phyloP scores from a whole-genome alignment of 1,140 invertebrate genomes.

The Pogonomyrmex barbatus region DNA sequence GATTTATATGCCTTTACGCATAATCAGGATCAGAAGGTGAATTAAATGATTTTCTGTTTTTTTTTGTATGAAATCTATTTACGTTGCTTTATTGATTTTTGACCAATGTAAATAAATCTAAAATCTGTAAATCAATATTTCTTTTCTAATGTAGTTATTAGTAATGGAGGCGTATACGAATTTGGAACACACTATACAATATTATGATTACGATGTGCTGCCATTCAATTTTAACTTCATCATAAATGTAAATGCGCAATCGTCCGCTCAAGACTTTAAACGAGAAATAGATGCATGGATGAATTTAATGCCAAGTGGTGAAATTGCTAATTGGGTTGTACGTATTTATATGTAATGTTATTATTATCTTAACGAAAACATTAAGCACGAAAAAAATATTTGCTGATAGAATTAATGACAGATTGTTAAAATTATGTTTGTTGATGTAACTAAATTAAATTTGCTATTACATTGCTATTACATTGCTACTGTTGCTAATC shows the following conservation, averaged over 20 bases:
- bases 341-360: constrained; percentile 67
- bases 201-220: constrained; percentile 87
- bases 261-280: constrained; percentile 82
- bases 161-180: constrained; percentile 87
- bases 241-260: constrained; percentile 79
- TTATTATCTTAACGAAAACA: background rate
- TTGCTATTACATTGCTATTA: no score
- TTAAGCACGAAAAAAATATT: background rate
- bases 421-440: no score
- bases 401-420: no score
- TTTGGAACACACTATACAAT: constrained; percentile 84
- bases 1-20: constrained; percentile 86
- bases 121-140: no score
- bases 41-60: background rate
- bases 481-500: no score
- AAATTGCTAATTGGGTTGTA: constrained; percentile 89
- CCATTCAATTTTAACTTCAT: constrained; percentile 88
- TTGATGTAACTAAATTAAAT: no score
- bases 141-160: constrained; percentile 80
- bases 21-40: constrained; percentile 80
- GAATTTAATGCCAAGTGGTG: constrained; percentile 80
- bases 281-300: constrained; percentile 84
- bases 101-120: background rate
- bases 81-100: background rate
- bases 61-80: no score